Percentiles rank a stretch among this genome's conserved stretches.
These are phyloP conservation scores for Heliothis subflexa DNA, from an alignment of 1,140 invertebrate genomes.

Conservation along the genomic window DNA sequence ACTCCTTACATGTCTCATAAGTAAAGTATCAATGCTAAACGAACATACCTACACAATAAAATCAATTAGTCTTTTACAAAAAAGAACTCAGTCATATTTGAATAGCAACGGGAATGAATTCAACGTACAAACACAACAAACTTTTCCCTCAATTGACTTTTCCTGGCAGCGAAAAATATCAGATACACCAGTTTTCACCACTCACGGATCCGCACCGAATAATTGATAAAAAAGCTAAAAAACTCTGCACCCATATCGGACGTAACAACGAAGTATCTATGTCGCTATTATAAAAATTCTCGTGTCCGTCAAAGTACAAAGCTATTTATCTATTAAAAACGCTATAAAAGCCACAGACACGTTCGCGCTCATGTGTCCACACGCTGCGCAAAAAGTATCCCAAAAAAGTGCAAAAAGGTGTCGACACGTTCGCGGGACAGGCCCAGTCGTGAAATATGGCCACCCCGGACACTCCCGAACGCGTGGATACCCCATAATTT, in stretches of 20 bases:
- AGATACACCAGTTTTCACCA: conserved; percentile 16
- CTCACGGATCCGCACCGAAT: conserved; percentile 15
- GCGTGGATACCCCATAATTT: conserved; percentile 48
- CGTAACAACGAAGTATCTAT: conserved; percentile 15
- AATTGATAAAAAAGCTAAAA: conserved; percentile 24
- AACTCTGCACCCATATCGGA: conserved; percentile 9
- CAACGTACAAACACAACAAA: neutral
- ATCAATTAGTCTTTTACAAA: too few species aligned
- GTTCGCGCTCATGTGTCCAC: conserved; percentile 53
- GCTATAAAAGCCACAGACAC: conserved; percentile 58
- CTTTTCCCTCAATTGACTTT: conserved; percentile 24
- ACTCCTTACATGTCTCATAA: too few species aligned
- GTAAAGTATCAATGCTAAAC: too few species aligned
- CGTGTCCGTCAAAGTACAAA: conserved; percentile 39
- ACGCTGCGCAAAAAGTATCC: conserved; percentile 51
- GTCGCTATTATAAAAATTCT: conserved; percentile 56
- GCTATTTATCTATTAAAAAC: conserved; percentile 53
- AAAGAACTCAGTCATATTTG: too few species aligned
- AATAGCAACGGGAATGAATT: too few species aligned
- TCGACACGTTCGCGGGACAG: conserved; percentile 54
- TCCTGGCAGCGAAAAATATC: conserved; percentile 24
- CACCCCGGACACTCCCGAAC: conserved; percentile 41
- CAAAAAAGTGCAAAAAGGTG: conserved; percentile 60
- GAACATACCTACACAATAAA: too few species aligned
- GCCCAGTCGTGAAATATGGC: conserved; percentile 55